Base-by-base conservation (phyloP, 2,888 invertebrate genomes). In the Tyria jacobaeae region DNA sequence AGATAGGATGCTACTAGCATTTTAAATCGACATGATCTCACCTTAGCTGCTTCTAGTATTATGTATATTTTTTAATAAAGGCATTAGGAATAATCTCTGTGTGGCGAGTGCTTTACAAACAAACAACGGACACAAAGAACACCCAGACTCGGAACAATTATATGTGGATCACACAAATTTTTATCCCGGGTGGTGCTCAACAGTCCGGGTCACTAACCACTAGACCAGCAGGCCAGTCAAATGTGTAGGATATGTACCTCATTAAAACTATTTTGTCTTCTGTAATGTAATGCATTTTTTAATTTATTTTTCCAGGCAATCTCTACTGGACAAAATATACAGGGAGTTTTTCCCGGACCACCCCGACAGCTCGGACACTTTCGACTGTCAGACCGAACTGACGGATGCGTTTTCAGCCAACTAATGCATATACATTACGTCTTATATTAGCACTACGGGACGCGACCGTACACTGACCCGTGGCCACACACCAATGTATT, bases 291-390 rank as follows among this genome's bases (percentile, higher is more conserved):
- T 12, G 12, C 5, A 35, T n/a, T 56, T 35, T 17, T 25, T n/a
- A 25, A 31, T 39, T 7, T 64, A 34, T 61, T 25, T 61, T 89
- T 88, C 3, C 90, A 97, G 97, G 91, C 96, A 96, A 94, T 95
- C 95, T 80, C 95, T 97, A 78, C 95, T 97, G 88, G 96, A 97
- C 94, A 95, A 96, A 91, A 95, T 97, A 89, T 97, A 96, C 95
- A 96, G 96, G 94, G 95, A 96, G 94, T 95, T 96, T 90, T 96
- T 96, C 91, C 97, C 97, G 78, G 95, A 96, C 86, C 95, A 95
- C 94, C 95, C 95, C 74, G 96, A 96, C 89, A 96, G 95, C 74
- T 91, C 92, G 71, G 92, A 92, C 70, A 91, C 87, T 35, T 94
- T 92, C 87, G 92, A 91, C 81, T 90, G 91, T 73, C 90, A 91